Evolutionary conservation across 2,888 invertebrate genomes (phyloP), one percentile per base, ranked within the genome.

Genomic region (Myopa tessellatipennis): DNA sequence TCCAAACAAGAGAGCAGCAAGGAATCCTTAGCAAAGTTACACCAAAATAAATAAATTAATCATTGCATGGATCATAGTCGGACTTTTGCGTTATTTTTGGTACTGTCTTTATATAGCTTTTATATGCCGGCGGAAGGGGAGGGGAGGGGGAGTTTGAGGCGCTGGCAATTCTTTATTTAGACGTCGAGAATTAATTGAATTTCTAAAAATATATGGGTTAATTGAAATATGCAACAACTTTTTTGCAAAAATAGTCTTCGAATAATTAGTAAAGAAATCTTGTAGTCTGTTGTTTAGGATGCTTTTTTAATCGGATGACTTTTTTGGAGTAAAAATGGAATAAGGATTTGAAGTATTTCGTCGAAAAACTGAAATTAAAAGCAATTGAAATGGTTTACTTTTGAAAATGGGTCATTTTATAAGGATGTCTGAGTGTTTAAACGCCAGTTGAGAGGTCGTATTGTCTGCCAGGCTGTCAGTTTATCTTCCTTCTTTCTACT

Each of bases 1-100:
- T 10, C 16, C 5, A 18, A 55, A 70, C 14, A n/a, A 70, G 12
- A 69, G 50, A 18, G 50, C 12, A 55, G 26, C 26, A 70, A 70
- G 34, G 70, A 70, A 70, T 55, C 70, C 70, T 70, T 70, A 70
- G 70, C 55, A 70, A 26, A 55, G 34, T 34, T 70, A 18, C 34
- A 26, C 52, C 14, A 55, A 70, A 69, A 52, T 69, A 45, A 69
- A 52, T 69, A 69, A 34, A 34, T 55, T n/a, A 55, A 55, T 55
- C 10, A 55, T 55, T 16, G 10, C 55, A 55, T 8, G n/a, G 10
- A 55, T 16, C 55, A 55, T 55, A 12, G 10, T 6, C 16, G 16
- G 55, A 36, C 14, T 36, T 68, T 45, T 45, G 5, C 40, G 26
- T 52, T 12, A 26, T 40, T 18, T 45, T 10, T 50, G 45, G 0